Evolutionary conservation across 1,140 invertebrate genomes (phyloP), one percentile per base, ranked within the genome.

Genomic region (Neotoxoptera formosana): DNA sequence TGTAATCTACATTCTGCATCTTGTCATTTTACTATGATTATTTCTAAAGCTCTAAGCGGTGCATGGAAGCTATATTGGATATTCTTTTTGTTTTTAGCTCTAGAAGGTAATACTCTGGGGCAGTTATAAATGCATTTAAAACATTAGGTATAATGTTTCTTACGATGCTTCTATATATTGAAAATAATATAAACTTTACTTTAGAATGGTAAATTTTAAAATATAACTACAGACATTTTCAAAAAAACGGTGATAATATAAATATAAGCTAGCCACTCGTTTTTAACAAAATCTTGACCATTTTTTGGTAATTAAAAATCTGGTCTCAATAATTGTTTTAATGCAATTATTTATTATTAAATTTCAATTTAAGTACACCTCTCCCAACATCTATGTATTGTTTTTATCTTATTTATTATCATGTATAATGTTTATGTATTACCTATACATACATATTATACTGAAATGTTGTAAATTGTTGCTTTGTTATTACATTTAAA

Each of bases 261-360:
- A 76, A 76, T 76, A 20, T n/a, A n/a, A 17, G 60, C 60, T 76
- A 76, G 60, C 60, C 60, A 76, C 60, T 76, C 60, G 60, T 76
- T 76, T 76, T 76, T 76, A n/a, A 76, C 21, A 76, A n/a, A n/a
- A 76, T 76, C n/a, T 76, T 76, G 60, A 76, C n/a, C 30, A 76
- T 76, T 76, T 76, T 76, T 76, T 76, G 11, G 60, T 76, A 76
- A 76, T 76, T 76, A 4, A 76, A 76, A 76, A 76, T 76, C 14
- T 14, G 14, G 60, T 76, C 60, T 17, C 0, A n/a, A 67, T 67
- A 60, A 67, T 67, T 67, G 30, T 14, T n/a, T n/a, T n/a, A 67
- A 67, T 67, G 21, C 60, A 67, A 17, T 67, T 67, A 17, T n/a
- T n/a, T n/a, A 67, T 67, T 67, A 76, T 76, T 76, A 14, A 14